A percentile compares a stretch with the other conserved stretches of the same genome.
Evolutionary conservation across 2,888 invertebrate species (phyloP).

Genomic region (Xanthorhoe designata): DNA sequence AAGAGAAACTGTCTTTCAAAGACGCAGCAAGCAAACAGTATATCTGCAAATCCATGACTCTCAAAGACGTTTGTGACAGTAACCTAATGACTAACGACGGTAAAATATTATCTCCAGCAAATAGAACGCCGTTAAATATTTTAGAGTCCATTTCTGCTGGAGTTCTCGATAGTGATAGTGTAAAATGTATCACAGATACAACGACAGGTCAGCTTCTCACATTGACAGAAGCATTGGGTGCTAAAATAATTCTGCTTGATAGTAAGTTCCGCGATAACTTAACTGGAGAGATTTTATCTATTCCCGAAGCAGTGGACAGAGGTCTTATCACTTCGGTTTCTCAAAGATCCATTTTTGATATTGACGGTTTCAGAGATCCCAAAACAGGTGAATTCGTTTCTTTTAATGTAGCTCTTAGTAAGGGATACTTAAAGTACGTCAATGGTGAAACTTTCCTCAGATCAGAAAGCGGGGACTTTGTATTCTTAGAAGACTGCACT

Average conservation of each 20-base stretch:
- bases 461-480: conserved; percentile 89
- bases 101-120: conserved; percentile 92
- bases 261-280: conserved; percentile 91
- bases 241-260: conserved; percentile 91
- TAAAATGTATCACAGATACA: conserved; percentile 94
- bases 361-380: conserved; percentile 95
- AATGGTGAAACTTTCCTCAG: conserved; percentile 90
- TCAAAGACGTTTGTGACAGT: conserved; percentile 94
- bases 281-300: conserved; percentile 89
- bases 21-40: conserved; percentile 93
- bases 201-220: conserved; percentile 92
- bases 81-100: conserved; percentile 92
- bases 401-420: conserved; percentile 92
- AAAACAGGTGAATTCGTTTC: conserved; percentile 93
- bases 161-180: conserved; percentile 92
- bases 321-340: conserved; percentile 95
- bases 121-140: conserved; percentile 90
- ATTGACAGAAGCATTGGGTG: conserved; percentile 93
- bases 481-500: conserved; percentile 92
- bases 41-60: conserved; percentile 95
- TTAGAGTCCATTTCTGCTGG: conserved; percentile 95
- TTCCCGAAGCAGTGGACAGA: conserved; percentile 95
- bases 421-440: conserved; percentile 91
- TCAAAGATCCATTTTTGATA: conserved; percentile 95
- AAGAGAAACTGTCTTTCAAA: conserved; percentile 91